These are phyloP conservation scores for Seriola aureovittata DNA, from an alignment of 2,113 vertebrate genomes.

Conservation along the genomic window DNA sequence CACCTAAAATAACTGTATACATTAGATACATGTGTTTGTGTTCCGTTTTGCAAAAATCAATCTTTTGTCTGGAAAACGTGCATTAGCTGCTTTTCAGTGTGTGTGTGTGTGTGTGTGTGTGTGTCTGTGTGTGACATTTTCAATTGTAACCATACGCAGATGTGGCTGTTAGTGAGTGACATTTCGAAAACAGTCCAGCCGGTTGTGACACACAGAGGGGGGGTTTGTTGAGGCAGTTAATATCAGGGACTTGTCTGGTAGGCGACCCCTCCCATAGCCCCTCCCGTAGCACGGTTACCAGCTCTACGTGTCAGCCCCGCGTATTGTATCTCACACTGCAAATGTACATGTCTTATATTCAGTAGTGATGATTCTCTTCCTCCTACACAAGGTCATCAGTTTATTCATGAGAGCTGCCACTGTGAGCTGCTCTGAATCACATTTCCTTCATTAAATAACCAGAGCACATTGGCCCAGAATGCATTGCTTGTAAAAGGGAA, in stretches of 20 bases:
- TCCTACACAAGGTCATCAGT: not conserved
- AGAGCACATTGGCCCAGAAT: conserved; percentile 3
- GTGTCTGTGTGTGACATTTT: not conserved
- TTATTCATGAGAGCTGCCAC: not conserved
- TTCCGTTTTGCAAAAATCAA: not conserved
- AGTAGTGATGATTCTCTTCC: not conserved
- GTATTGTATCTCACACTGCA: not conserved
- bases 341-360: not conserved
- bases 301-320: not conserved
- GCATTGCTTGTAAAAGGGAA: not conserved
- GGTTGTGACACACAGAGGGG: not conserved
- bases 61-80: not conserved
- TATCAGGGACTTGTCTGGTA: not conserved
- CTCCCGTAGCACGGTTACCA: not conserved
- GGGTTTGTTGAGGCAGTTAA: not conserved
- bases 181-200: not conserved
- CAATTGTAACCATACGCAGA: not conserved
- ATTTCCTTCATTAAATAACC: not conserved
- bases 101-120: not conserved
- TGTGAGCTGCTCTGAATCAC: not conserved
- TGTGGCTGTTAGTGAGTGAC: not conserved
- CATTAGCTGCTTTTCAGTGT: too few relatives aligned
- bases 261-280: not conserved
- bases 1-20: not conserved
- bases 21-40: not conserved